Conservation (phyloP, 92 coral and sea anemone species). For the Parazoanthus atlanticus region DNA sequence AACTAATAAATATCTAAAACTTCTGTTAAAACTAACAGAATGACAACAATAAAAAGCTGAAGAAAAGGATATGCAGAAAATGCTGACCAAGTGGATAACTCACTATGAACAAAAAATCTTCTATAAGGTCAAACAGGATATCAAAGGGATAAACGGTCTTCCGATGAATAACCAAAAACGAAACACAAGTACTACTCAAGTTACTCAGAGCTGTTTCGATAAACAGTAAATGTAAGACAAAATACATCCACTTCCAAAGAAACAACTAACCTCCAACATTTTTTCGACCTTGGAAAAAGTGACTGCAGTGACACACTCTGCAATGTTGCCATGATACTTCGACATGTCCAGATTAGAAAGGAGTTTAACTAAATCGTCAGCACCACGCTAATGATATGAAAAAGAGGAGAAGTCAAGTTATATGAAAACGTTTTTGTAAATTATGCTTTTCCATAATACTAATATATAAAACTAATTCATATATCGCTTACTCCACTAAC, state of each 20-base stretch:
- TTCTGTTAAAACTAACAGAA: neutral
- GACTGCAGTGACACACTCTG: slow-evolving; percentile 11
- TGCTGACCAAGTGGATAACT: neutral
- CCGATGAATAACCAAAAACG: neutral
- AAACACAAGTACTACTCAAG: too few relatives aligned
- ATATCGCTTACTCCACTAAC: too few relatives aligned
- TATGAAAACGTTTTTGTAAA: neutral
- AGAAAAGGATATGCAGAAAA: neutral
- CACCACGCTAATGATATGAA: slow-evolving; percentile 12
- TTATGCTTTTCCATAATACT: too few relatives aligned
- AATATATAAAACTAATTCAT: too few relatives aligned
- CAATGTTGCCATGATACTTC: slow-evolving; percentile 20
- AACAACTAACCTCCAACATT: slow-evolving; percentile 18
- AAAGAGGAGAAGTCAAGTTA: too few relatives aligned
- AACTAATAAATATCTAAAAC: neutral
- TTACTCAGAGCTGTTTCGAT: neutral
- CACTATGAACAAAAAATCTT: too few relatives aligned
- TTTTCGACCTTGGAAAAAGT: slow-evolving; percentile 32
- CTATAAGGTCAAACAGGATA: neutral
- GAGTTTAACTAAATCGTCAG: slow-evolving; percentile 17
- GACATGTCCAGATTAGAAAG: slow-evolving; percentile 26
- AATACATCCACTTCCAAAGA: neutral
- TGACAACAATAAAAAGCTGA: neutral
- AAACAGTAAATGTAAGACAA: neutral
- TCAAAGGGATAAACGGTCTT: neutral